Conservation (phyloP, 2,888 invertebrate genomes). For the Nymphalis c-album region DNA sequence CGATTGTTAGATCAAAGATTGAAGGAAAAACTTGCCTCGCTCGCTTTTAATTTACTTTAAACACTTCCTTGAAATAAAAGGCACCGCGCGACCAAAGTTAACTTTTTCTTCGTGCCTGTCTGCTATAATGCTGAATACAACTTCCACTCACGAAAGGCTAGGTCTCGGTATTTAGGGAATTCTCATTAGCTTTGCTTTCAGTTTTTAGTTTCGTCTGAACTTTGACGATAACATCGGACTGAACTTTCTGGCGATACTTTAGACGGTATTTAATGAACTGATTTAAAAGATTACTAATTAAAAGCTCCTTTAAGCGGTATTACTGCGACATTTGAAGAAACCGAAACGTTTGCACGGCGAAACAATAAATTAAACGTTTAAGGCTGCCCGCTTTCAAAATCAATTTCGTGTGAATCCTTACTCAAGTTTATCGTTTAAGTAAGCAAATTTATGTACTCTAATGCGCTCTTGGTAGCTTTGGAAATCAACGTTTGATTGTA, state of each 20-base stretch:
- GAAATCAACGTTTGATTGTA: slow-evolving; percentile 79
- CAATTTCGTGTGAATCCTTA: slow-evolving; percentile 62
- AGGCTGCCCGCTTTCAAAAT: slow-evolving; percentile 60
- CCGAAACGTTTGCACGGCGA: slow-evolving; percentile 34
- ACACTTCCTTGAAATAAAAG: slow-evolving; percentile 68
- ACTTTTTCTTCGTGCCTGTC: slow-evolving; percentile 68
- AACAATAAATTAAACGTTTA: slow-evolving; percentile 64
- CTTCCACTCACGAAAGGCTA: slow-evolving; percentile 63
- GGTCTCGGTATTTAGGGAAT: slow-evolving; percentile 56
- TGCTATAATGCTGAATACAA: slow-evolving; percentile 66
- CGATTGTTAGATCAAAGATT: slow-evolving; percentile 58
- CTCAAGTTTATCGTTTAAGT: slow-evolving; percentile 69
- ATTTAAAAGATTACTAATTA: slow-evolving; percentile 19
- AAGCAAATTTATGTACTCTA: slow-evolving; percentile 74
- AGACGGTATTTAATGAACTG: slow-evolving; percentile 36
- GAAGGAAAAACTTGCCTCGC: slow-evolving; percentile 56
- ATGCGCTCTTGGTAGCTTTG: slow-evolving; percentile 69
- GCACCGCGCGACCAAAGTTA: slow-evolving; percentile 51
- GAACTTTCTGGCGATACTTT: slow-evolving; percentile 38
- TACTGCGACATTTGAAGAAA: slow-evolving; percentile 36
- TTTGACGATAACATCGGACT: slow-evolving; percentile 41
- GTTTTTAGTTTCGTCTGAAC: slow-evolving; percentile 45
- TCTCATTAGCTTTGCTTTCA: slow-evolving; percentile 52
- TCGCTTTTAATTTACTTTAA: slow-evolving; percentile 62
- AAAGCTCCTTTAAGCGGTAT: slow-evolving; percentile 4